Evolutionary conservation across 2,113 vertebrate genomes (phyloP).

Genomic region (Ardeotis arabs): DNA sequence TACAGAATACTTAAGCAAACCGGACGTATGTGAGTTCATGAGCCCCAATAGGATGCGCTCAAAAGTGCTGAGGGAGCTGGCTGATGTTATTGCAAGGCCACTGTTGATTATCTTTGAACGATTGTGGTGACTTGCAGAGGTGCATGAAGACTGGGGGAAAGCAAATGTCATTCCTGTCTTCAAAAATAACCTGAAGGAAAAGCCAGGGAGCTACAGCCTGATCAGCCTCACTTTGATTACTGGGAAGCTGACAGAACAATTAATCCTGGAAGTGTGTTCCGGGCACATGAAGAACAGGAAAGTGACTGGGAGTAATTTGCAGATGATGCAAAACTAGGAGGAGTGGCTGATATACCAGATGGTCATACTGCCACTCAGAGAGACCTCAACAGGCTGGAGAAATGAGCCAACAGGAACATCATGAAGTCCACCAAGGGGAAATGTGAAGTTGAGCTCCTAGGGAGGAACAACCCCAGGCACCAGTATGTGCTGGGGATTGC

Average conservation of each 20-base stretch:
- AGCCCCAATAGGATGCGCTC: not conserved
- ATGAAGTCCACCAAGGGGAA: not conserved
- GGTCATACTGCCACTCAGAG: not conserved
- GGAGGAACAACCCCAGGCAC: not conserved
- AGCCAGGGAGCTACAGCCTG: not conserved
- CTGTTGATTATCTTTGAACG: not conserved
- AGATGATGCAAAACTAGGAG: not conserved
- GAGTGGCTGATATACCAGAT: not conserved
- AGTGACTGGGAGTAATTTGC: not conserved
- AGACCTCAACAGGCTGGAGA: rapidly evolving
- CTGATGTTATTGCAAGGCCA: not conserved
- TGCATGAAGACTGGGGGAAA: not conserved
- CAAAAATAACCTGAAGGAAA: not conserved
- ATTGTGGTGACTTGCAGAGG: not conserved
- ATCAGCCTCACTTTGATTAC: not conserved
- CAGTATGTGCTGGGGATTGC: not conserved
- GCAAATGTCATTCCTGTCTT: not conserved
- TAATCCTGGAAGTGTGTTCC: not conserved
- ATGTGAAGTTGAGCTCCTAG: not conserved
- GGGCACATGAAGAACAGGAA: not conserved
- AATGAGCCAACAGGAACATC: not conserved
- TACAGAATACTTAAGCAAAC: not conserved
- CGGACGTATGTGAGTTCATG: not conserved
- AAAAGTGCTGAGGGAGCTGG: not conserved
- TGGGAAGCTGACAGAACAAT: not conserved